These are phyloP conservation scores for Eustalomyia histrio DNA, from an alignment of 2,888 invertebrate genomes.

Conservation along the genomic window DNA sequence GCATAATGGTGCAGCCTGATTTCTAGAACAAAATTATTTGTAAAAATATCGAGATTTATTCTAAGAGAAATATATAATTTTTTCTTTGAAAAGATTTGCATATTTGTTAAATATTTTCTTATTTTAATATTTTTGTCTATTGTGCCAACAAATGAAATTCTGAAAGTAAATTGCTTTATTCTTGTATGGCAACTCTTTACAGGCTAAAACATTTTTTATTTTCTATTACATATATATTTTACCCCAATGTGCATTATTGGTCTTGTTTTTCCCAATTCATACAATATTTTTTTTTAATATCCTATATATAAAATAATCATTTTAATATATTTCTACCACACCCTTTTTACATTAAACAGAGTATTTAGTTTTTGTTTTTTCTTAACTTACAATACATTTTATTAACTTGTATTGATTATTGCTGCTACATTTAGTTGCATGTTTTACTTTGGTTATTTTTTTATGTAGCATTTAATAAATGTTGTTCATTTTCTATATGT, in stretches of 20 bases:
- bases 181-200: too few species aligned
- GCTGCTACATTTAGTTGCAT: not conserved
- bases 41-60: too few species aligned
- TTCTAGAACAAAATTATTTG: too few species aligned
- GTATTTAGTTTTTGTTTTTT: slow-evolving; percentile 14
- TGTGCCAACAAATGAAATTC: too few species aligned
- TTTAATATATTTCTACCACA: slow-evolving; percentile 31
- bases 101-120: too few species aligned
- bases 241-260: not conserved
- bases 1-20: too few species aligned
- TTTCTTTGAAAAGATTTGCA: too few species aligned
- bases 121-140: too few species aligned
- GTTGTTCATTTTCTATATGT: slow-evolving; percentile 44
- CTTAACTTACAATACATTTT: slow-evolving; percentile 40
- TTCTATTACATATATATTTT: too few species aligned
- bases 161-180: too few species aligned
- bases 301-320: slow-evolving; percentile 36
- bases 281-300: slow-evolving; percentile 30
- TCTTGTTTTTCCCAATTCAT: not conserved
- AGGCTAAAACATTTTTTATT: too few species aligned
- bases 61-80: too few species aligned
- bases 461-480: slow-evolving; percentile 15
- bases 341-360: slow-evolving; percentile 40
- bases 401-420: slow-evolving; percentile 40
- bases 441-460: not conserved